Evolutionary conservation across 2,888 invertebrate species (phyloP), one percentile per base, ranked within the genome.

Genomic region (Limnephilus marmoratus): DNA sequence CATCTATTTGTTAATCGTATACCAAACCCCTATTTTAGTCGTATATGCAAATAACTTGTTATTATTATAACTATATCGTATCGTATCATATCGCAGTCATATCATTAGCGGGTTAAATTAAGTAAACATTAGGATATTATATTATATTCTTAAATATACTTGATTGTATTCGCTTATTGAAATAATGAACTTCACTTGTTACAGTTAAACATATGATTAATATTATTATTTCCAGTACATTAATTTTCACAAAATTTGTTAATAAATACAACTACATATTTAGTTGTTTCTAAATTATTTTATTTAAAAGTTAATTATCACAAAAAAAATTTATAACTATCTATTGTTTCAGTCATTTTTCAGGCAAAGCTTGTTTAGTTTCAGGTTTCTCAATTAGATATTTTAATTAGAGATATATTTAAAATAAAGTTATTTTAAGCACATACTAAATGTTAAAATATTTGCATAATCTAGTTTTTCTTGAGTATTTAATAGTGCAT

Each of bases 71-170:
- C 80, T 85, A 68, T 90, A 87, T 81, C 83, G 90, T 92, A 93
- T 93, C 93, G 87, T 68, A 91, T 90, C 83, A 91, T 92, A 93
- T 93, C 93, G 87, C 91, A 92, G 93, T 93, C 93, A 93, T 93
- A 93, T 93, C 93, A 93, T 81, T 92, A 93, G 92, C 86, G 90
- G 86, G 86, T 90, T 91, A 90, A 68, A 9, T 68, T 68, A 68
- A 37, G 37, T 49, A 85, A 41, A 85, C 31, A 85, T n/a, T 80
- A 89, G 37, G 41, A 37, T 34, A 89, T 31, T 80, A 37, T 80
- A 24, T n/a, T n/a, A n/a, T 89, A 80, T 34, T 80, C 41, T 80
- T 37, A 89, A 80, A 45, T 80, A 45, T 24, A 24, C 24, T 81
- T 81, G 83, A 37, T 37, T 83, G 83, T 83, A 83, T 83, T 83